A percentile compares a stretch with the other conserved stretches of the same genome.
Evolutionary conservation across 2,113 vertebrate species (phyloP).

Genomic region (Paratilapia polleni): DNA sequence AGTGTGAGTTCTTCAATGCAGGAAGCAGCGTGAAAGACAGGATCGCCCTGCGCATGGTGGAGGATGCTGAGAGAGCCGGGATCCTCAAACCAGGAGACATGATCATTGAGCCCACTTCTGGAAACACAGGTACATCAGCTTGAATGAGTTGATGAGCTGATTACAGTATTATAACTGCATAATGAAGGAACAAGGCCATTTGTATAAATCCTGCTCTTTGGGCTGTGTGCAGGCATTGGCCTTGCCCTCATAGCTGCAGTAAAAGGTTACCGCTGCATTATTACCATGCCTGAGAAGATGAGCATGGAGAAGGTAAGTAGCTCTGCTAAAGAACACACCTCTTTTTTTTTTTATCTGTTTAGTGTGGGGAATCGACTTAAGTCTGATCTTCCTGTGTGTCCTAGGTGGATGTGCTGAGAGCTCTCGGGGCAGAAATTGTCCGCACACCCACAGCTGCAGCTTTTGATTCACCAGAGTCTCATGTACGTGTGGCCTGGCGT

Average conservation of each 20-base stretch:
- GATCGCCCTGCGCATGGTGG: slow-evolving; percentile 90
- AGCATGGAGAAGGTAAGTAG: slow-evolving; percentile 88
- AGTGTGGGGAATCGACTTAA: no score
- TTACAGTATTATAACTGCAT: neutral
- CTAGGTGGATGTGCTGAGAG: slow-evolving; percentile 88
- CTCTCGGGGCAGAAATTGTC: slow-evolving; percentile 91
- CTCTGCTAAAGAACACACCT: neutral
- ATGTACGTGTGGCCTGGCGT: slow-evolving; percentile 88
- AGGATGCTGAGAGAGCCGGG: slow-evolving; percentile 87
- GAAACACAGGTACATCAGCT: slow-evolving; percentile 84
- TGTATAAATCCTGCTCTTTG: neutral
- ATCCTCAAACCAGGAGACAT: slow-evolving; percentile 89
- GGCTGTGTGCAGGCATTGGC: slow-evolving; percentile 83
- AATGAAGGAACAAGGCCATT: neutral
- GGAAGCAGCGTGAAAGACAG: slow-evolving; percentile 93
- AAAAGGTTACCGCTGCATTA: slow-evolving; percentile 92
- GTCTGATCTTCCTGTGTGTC: neutral
- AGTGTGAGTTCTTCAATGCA: slow-evolving; percentile 92
- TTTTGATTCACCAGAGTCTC: slow-evolving; percentile 92
- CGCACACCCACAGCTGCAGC: slow-evolving; percentile 88
- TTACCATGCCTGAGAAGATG: slow-evolving; percentile 95
- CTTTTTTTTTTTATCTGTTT: neutral
- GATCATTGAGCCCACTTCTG: slow-evolving; percentile 92
- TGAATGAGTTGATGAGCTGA: neutral
- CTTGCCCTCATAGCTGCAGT: slow-evolving; percentile 89